Evolutionary conservation across 2,888 invertebrate species (phyloP), one percentile per base, ranked within the genome.

Genomic region (Magallana nippona): DNA sequence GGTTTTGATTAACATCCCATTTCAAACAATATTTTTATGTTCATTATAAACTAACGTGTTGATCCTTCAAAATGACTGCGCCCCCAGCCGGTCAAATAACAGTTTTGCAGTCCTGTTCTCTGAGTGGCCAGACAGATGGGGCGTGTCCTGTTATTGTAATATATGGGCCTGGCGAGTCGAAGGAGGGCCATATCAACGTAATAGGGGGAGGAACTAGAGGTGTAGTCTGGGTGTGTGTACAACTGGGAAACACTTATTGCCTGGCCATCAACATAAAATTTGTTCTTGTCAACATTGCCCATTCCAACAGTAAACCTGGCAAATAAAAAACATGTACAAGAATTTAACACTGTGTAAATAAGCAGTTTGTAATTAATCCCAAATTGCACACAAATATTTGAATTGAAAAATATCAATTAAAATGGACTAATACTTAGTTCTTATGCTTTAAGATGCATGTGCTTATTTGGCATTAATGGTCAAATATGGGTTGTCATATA

Each of bases 41-140:
- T 60, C n/a, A 44, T 44, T 8, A 44, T 44, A 44, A 15, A 60
- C 71, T 71, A 32, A 71, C 71, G 15, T 5, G 22, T 71, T 22
- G 57, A n/a, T 22, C 55, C 57, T 5, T 84, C 79, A 55, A 44
- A 77, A 22, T 84, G 78, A 32, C 55, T 63, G 15, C 58, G 22
- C 27, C 84, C 84, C 84, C 84, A 84, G n/a, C 84, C 84, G 3
- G 84, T 84, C 10, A 84, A 62, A n/a, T 79, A 82, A 58, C 84
- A 84, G n/a, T 82, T 84, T 3, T 17, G 55, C 15, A 63, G 10
- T 13, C 58, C 79, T 10, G 32, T 10, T 8, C 82, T 17, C 44
- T 81, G n/a, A 10, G 60, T 58, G 3, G 78, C 79, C 0, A 84
- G 27, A 58, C 84, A 84, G 11, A 71, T 79, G 57, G 84, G 82